Evolutionary conservation across 2,888 invertebrate genomes (phyloP).

Genomic region (Fabriciana adippe): DNA sequence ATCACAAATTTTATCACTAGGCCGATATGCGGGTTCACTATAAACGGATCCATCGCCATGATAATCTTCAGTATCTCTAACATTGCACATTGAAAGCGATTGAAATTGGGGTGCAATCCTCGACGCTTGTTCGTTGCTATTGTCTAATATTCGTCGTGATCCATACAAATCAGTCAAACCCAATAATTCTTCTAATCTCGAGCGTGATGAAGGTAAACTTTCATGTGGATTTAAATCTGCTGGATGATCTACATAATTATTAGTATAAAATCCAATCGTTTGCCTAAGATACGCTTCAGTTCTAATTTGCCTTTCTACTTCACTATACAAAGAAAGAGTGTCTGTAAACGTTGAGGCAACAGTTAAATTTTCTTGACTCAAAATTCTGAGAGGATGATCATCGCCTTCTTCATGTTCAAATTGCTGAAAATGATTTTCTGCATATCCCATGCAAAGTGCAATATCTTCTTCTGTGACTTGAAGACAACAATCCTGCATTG

Average conservation of each 20-base stretch:
- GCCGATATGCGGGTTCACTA: constrained; percentile 91
- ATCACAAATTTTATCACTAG: constrained; percentile 88
- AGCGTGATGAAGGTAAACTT: constrained; percentile 71
- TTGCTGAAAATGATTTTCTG: constrained; percentile 87
- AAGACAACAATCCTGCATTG: constrained; percentile 92
- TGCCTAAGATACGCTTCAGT: constrained; percentile 83
- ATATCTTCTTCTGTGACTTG: constrained; percentile 97
- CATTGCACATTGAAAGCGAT: constrained; percentile 86
- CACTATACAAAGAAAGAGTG: constrained; percentile 85
- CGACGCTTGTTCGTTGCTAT: constrained; percentile 79
- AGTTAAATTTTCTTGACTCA: constrained; percentile 95
- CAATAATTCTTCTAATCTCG: constrained; percentile 90
- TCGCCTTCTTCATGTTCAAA: constrained; percentile 87
- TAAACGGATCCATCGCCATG: constrained; percentile 91
- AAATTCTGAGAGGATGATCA: constrained; percentile 92
- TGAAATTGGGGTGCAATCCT: constrained; percentile 85
- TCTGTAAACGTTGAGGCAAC: constrained; percentile 95
- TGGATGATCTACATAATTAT: constrained; percentile 72
- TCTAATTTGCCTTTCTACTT: constrained; percentile 85
- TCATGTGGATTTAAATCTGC: constrained; percentile 74
- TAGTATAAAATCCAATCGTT: constrained; percentile 80
- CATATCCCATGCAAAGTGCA: constrained; percentile 90
- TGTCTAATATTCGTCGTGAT: constrained; percentile 89
- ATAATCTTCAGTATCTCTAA: constrained; percentile 85
- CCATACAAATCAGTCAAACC: constrained; percentile 91